A percentile compares a stretch with the other conserved stretches of the same genome.
phyloP scores from a whole-genome alignment of 2,113 vertebrate genomes.

The Limanda limanda region DNA sequence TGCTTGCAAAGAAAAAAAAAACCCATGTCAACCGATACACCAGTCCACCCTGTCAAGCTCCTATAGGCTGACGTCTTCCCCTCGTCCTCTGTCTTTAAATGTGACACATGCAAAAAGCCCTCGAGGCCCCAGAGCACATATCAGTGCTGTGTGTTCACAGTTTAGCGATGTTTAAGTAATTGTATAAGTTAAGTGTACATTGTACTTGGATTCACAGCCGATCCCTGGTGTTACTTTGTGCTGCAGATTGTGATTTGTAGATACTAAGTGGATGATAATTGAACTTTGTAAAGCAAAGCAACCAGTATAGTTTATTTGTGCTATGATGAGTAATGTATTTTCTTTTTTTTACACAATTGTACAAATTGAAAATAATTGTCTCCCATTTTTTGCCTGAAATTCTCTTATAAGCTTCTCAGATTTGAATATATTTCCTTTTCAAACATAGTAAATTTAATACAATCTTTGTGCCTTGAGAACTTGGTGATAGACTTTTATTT shows the following conservation, averaged over 20 bases:
- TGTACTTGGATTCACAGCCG: background rate
- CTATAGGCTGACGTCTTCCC: background rate
- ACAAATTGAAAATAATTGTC: too few species aligned
- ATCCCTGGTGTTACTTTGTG: background rate
- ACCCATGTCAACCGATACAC: background rate
- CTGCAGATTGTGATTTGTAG: background rate
- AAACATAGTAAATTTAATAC: too few species aligned
- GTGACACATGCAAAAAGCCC: background rate
- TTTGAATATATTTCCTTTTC: too few species aligned
- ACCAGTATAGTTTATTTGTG: background rate
- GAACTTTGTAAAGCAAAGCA: background rate
- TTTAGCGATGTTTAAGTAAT: background rate
- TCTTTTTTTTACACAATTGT: too few species aligned
- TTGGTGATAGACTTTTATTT: background rate
- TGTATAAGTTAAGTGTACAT: too few species aligned
- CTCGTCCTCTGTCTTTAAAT: background rate
- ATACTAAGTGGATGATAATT: too few species aligned
- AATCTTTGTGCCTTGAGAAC: too few species aligned
- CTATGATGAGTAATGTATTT: too few species aligned
- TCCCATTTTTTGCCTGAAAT: too few species aligned
- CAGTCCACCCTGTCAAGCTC: slow-evolving; percentile 25
- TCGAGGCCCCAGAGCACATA: background rate
- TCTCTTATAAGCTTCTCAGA: too few species aligned
- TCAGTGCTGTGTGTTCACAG: background rate
- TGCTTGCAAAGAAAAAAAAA: background rate